phyloP scores from a whole-genome alignment of 2,797 vertebrate species.

The Lagorchestes hirsutus region DNA sequence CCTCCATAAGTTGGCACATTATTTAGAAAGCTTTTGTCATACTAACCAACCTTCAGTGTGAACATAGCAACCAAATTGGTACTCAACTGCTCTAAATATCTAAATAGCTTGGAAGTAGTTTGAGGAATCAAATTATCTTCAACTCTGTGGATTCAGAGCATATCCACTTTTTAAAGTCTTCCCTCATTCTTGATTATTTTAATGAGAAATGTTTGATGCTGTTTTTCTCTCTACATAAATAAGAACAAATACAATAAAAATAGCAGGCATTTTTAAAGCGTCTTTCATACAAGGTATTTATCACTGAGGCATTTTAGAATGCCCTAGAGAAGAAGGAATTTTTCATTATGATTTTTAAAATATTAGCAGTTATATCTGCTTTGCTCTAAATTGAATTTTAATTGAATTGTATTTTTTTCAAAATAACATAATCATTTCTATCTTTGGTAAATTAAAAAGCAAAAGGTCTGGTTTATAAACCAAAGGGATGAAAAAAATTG shows the following conservation, averaged over 20 bases:
- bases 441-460: constrained; percentile 63
- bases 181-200: neutral
- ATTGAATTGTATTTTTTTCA: constrained; percentile 29
- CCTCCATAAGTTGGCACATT: neutral
- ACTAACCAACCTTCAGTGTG: constrained; percentile 52
- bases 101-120: constrained; percentile 10
- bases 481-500: constrained; percentile 9
- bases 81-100: constrained; percentile 59
- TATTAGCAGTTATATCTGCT: neutral
- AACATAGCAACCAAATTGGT: constrained; percentile 51
- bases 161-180: constrained; percentile 16
- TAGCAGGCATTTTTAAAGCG: neutral
- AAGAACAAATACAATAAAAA: constrained; percentile 47
- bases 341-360: neutral
- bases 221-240: neutral
- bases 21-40: constrained; percentile 63
- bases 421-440: constrained; percentile 6
- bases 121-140: constrained; percentile 12
- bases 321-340: neutral
- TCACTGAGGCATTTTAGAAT: neutral
- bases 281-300: neutral
- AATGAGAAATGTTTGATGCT: constrained; percentile 13
- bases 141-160: constrained; percentile 33
- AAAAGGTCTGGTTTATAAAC: constrained; percentile 59
- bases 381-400: neutral